Evolutionary conservation across 2,113 vertebrate species (phyloP), one percentile per base, ranked within the genome.

Genomic region (Protobothrops flavoviridis): DNA sequence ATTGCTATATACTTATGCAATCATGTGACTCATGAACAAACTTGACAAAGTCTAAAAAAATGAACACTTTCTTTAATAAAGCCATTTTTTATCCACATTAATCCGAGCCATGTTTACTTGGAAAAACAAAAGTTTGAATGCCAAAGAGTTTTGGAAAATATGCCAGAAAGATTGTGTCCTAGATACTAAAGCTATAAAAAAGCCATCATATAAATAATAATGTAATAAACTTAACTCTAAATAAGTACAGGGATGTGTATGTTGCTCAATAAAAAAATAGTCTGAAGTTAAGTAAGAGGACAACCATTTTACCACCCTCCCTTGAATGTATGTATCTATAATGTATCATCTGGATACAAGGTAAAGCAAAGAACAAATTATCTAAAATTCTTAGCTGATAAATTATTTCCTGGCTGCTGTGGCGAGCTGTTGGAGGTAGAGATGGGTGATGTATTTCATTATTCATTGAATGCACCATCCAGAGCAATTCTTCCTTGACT

Each of bases 291-390:
- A 52, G 21, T 33, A 29, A 5, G 43, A n/a, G 1, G 21, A 53
- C 57, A 52, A 50, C 3, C 17, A 45, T 21, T 52, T 95, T 96
- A 95, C 94, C 90, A 61, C 93, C 95, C 52, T 64, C 87, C 33
- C 4, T 93, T 57, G 88, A 93, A 91, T 96, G 87, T 94, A 93
- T 96, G 48, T 91, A 91, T 57, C 56, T 94, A 94, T 92, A 94
- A 53, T 89, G 88, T 56, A 52, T 94, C 91, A 95, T 48, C 95
- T 90, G 56, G 69, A 93, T 45, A 50, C 87, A 53, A 92, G 96
- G 92, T 33, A 55, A 94, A 90, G 11, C 74, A 93, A 52, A 74
- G 52, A 90, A 90, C 11, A 59, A 86, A 90, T 90, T 87, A 53
- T 39, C 53, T n/a, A 26, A 85, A 87, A 89, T 64, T 52, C 86